These are phyloP conservation scores for Ophioderma brevispina DNA, from an alignment of 35 echinoderm and acorn worm species.

Conservation along the genomic window DNA sequence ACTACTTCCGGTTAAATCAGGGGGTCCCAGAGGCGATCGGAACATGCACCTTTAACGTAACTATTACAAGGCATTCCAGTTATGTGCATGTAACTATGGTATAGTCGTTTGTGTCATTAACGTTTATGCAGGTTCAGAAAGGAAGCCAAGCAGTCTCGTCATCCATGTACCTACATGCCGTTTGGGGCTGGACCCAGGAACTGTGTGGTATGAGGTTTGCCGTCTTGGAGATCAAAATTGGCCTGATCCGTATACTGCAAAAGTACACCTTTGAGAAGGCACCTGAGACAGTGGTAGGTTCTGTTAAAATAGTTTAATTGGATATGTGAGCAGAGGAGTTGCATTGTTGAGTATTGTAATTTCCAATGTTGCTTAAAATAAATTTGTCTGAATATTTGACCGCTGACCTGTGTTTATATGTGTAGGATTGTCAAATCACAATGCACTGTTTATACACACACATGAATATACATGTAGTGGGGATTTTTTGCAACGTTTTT, in stretches of 20 bases:
- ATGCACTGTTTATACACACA: too few relatives aligned
- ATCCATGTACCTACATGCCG: slow-evolving; percentile 47
- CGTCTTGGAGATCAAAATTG: slow-evolving; percentile 77
- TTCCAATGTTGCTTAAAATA: too few relatives aligned
- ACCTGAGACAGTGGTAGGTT: slow-evolving; percentile 70
- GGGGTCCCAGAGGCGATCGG: too few relatives aligned
- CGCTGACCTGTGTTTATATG: too few relatives aligned
- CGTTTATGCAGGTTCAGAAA: slow-evolving; percentile 82
- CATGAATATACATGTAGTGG: too few relatives aligned
- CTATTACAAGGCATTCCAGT: background rate
- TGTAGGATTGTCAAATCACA: too few relatives aligned
- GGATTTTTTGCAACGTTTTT: too few relatives aligned
- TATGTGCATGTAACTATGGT: background rate
- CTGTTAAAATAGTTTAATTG: background rate
- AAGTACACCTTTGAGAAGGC: slow-evolving; percentile 56
- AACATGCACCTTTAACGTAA: background rate
- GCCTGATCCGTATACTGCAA: too few relatives aligned
- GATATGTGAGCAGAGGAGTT: too few relatives aligned
- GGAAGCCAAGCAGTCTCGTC: slow-evolving; percentile 40
- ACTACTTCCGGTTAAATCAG: too few relatives aligned
- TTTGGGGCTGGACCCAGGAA: slow-evolving; percentile 69
- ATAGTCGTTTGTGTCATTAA: background rate
- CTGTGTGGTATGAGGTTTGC: slow-evolving; percentile 78
- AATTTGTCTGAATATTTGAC: too few relatives aligned
- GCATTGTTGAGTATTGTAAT: too few relatives aligned